A percentile compares a stretch with the other conserved stretches of the same genome.
Conservation (phyloP, 2,113 vertebrate species). For the Prietella phreatophila region DNA sequence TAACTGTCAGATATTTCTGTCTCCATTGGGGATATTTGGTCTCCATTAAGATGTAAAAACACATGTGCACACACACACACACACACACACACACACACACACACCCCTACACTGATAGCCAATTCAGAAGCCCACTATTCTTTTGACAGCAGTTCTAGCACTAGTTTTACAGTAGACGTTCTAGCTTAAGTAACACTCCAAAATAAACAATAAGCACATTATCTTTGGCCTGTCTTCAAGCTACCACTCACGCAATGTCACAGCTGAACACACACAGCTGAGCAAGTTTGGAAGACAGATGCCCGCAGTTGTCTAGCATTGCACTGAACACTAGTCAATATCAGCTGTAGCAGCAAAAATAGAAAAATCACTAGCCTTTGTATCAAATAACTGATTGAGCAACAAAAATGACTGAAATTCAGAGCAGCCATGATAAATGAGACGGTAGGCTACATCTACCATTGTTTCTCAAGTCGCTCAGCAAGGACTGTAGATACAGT, state of each 20-base stretch:
- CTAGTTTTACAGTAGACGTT: not conserved
- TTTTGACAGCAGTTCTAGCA: not conserved
- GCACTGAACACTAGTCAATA: not conserved
- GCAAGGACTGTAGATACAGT: not conserved
- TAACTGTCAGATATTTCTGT: not conserved
- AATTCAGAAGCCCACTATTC: not conserved
- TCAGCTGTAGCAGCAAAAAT: not conserved
- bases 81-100: not conserved
- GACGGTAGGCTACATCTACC: not conserved
- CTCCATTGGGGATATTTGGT: not conserved
- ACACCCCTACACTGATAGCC: not conserved
- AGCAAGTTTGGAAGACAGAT: not conserved
- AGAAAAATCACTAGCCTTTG: not conserved
- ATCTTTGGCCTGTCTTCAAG: slow-evolving; percentile 11
- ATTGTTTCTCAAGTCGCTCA: not conserved
- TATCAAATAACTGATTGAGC: not conserved
- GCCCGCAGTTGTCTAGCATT: not conserved
- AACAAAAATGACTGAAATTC: not conserved
- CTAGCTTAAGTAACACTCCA: not conserved
- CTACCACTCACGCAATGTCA: slow-evolving; percentile 4
- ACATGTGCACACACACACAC: not conserved
- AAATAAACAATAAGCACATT: slow-evolving; percentile 17
- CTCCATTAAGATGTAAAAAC: not conserved
- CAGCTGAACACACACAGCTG: slow-evolving; percentile 9
- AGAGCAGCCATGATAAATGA: not conserved